Base-by-base conservation (phyloP, 2,797 vertebrate species). In the Epinephelus coioides region DNA sequence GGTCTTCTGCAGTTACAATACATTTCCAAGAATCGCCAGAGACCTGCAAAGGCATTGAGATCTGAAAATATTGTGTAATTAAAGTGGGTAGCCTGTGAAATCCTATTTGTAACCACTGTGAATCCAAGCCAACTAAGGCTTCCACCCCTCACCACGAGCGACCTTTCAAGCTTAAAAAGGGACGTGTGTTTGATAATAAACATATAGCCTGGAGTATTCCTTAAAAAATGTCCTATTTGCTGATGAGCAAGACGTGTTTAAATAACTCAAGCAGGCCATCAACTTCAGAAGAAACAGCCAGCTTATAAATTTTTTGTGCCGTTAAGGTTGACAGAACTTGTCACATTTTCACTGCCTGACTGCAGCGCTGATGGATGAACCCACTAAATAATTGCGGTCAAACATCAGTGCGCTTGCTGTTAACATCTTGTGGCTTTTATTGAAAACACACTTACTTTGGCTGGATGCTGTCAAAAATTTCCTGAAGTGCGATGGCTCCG, bases 391-490 rank as follows among this genome's bases (percentile, higher is more conserved):
- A 51, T 44, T 27, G 17, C 19, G 44, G 51, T 67, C 34, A 50
- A 18, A 55, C 9, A n/a, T 21, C 17, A 21, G 18, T 21, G 25
- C 6, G 14, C 8, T 21, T 51, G 63, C 25, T 57, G 21, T 44
- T 43, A 44, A 50, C 12, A 13, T 51, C 1, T 38, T 67, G 17
- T 21, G 49, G 63, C 50, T 38, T 53, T 7, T 15, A 19, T 0
- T 47, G 12, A 79, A 57, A 60, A 62, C 5, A 38, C 9, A 96
- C 97, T 95, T 91, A 99, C 98, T 99, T 99, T 86, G 97, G 97
- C 81, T 99, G 98, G 90, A 99, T 99, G 89, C 94, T 95, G 95
- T 99, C 98, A 92, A 99, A 98, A 87, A 99, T 97, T 93, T 99
- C 98, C 88, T 99, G 98, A 66, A 99, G 94, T 34, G 97, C 98